Percentiles rank a stretch among this genome's conserved stretches.
phyloP scores from a whole-genome alignment of 2,113 vertebrate genomes.

The Ellobius talpinus region DNA sequence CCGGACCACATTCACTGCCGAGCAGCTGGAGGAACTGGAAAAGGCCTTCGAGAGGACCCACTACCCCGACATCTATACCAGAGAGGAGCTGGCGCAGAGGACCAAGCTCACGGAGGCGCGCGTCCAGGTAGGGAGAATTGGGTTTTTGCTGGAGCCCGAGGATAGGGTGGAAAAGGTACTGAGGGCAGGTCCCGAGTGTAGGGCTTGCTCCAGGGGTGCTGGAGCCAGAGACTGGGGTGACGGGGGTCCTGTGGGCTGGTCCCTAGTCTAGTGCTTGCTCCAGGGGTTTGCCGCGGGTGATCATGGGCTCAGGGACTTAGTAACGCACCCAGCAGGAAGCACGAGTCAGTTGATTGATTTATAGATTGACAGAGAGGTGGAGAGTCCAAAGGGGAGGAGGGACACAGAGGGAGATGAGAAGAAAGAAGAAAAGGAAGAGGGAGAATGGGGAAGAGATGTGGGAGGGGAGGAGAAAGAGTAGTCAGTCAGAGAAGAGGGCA shows the following conservation, averaged over 20 bases:
- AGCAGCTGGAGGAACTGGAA: constrained; percentile 99
- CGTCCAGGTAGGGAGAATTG: constrained; percentile 91
- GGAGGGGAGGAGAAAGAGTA: not conserved
- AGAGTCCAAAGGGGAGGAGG: not conserved
- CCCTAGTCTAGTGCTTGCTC: fast-evolving
- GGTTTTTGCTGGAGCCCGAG: not conserved
- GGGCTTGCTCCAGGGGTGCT: fast-evolving
- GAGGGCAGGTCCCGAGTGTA: fast-evolving
- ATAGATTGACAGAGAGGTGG: not conserved
- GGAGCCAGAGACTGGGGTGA: too few species aligned
- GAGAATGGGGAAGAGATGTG: not conserved
- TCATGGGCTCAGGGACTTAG: fast-evolving
- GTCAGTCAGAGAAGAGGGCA: not conserved
- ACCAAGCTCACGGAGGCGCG: constrained; percentile 98
- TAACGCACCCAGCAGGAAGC: not conserved
- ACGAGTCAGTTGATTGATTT: too few species aligned
- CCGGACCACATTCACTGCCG: constrained; percentile 97
- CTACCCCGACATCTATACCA: constrained; percentile 99
- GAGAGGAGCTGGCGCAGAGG: constrained; percentile 98
- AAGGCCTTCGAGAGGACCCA: constrained; percentile 99
- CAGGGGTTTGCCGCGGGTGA: not conserved
- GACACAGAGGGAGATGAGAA: not conserved
- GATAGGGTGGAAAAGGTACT: fast-evolving
- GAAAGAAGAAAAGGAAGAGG: not conserved
- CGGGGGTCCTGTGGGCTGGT: too few species aligned